Conservation (phyloP, 2,797 vertebrate species). For the Margarornis squamiger region DNA sequence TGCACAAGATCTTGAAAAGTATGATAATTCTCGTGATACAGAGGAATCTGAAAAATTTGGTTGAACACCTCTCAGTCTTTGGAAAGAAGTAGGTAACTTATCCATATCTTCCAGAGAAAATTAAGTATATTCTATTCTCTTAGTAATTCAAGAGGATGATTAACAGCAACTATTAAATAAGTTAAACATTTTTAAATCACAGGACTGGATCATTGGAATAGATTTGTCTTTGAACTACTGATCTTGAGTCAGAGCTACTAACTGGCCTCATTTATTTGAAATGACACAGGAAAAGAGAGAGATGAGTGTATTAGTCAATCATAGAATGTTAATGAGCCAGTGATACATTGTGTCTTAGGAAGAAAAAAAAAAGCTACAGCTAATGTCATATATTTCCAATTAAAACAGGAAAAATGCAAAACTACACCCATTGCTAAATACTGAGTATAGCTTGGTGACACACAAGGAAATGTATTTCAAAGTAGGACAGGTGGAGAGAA, state of each 20-base stretch:
- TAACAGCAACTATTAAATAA: slow-evolving; percentile 36
- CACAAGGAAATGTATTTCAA: not conserved
- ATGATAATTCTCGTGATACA: not conserved
- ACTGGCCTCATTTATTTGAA: slow-evolving; percentile 28
- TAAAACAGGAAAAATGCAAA: not conserved
- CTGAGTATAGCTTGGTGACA: not conserved
- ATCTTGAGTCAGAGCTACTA: slow-evolving; percentile 14
- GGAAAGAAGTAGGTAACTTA: not conserved
- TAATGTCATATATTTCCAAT: not conserved
- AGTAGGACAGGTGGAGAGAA: not conserved
- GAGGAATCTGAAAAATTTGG: not conserved
- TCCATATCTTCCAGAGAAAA: not conserved
- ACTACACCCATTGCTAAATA: not conserved
- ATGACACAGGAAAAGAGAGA: not conserved
- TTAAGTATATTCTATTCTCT: slow-evolving; percentile 34
- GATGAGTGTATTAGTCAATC: not conserved
- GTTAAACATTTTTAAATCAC: slow-evolving; percentile 41
- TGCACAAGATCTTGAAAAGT: not conserved
- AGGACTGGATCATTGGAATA: not conserved
- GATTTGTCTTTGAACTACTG: not conserved
- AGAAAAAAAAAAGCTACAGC: not conserved
- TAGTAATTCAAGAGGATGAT: not conserved
- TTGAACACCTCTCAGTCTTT: not conserved
- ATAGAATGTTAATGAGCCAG: not conserved
- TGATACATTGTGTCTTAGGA: not conserved